These are phyloP conservation scores for Mesoligia furuncula DNA, from an alignment of 2,888 invertebrate species.

Conservation along the genomic window DNA sequence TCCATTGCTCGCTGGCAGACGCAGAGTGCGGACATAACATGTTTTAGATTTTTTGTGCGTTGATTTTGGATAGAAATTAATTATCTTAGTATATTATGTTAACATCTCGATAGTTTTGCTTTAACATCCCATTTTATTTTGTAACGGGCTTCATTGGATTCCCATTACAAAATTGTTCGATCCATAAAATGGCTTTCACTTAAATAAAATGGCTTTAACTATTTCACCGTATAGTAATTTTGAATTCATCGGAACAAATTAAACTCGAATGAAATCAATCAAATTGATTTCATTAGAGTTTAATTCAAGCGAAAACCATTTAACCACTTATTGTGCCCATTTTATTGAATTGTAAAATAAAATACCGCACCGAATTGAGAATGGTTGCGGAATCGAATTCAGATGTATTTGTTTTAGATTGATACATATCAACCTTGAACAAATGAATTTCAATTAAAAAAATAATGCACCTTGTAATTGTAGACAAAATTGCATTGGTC, in stretches of 20 bases:
- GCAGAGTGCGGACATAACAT: too few species aligned
- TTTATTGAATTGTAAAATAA: not conserved
- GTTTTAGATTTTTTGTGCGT: too few species aligned
- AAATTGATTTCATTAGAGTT: slow-evolving; percentile 19
- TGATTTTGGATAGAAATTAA: too few species aligned
- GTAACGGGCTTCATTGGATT: not conserved
- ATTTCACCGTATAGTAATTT: not conserved
- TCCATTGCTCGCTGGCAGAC: too few species aligned
- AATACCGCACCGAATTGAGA: too few species aligned
- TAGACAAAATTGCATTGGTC: not conserved
- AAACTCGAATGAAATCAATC: not conserved
- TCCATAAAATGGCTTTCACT: not conserved
- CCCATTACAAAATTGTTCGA: not conserved
- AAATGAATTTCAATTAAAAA: not conserved
- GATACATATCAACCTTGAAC: not conserved
- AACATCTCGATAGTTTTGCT: not conserved
- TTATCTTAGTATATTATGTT: too few species aligned
- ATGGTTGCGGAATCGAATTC: too few species aligned
- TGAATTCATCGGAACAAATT: not conserved
- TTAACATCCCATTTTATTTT: not conserved
- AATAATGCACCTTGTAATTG: not conserved
- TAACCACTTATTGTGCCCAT: too few species aligned
- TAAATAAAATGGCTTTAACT: not conserved
- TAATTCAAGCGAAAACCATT: not conserved
- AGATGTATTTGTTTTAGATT: not conserved